Evolutionary conservation across 1,140 invertebrate species (phyloP).

Genomic region (Campodea augens): DNA sequence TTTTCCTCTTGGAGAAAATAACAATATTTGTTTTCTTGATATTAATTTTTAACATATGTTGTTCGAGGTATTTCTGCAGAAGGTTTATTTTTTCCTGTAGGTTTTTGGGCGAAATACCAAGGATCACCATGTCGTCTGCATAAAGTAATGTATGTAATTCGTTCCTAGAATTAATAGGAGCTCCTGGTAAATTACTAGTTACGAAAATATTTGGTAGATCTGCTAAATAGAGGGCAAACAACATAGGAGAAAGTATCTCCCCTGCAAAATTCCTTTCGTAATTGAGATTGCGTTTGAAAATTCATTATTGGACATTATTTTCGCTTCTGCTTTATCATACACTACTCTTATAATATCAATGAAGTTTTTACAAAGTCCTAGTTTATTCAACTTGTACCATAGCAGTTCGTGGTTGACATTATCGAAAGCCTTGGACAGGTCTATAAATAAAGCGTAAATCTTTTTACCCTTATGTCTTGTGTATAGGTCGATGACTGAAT

Average conservation of each 20-base stretch:
- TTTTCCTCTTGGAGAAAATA: neutral
- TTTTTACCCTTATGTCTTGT: neutral
- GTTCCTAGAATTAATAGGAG: neutral
- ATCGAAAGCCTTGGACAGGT: constrained; percentile 9
- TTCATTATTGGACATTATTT: neutral
- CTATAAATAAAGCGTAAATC: constrained; percentile 10
- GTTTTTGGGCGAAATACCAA: neutral
- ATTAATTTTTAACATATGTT: constrained; percentile 1
- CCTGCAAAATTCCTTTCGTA: constrained; percentile 8
- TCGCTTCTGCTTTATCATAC: constrained; percentile 1
- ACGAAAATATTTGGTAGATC: neutral
- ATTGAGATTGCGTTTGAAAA: neutral
- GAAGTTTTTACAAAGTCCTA: constrained; percentile 7
- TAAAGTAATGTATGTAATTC: constrained; percentile 4
- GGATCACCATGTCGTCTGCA: constrained; percentile 8
- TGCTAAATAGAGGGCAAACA: constrained; percentile 9
- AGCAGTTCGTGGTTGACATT: constrained; percentile 4
- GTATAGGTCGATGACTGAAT: neutral
- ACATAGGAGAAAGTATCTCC: constrained; percentile 7
- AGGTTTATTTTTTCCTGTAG: constrained; percentile 9
- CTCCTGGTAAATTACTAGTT: neutral
- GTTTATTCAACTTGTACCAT: constrained; percentile 7
- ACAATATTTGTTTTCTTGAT: constrained; percentile 8
- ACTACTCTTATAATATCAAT: constrained; percentile 1
- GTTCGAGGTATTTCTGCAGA: constrained; percentile 1